Evolutionary conservation across 2,888 invertebrate genomes (phyloP).

Genomic region (Maniola hyperantus): DNA sequence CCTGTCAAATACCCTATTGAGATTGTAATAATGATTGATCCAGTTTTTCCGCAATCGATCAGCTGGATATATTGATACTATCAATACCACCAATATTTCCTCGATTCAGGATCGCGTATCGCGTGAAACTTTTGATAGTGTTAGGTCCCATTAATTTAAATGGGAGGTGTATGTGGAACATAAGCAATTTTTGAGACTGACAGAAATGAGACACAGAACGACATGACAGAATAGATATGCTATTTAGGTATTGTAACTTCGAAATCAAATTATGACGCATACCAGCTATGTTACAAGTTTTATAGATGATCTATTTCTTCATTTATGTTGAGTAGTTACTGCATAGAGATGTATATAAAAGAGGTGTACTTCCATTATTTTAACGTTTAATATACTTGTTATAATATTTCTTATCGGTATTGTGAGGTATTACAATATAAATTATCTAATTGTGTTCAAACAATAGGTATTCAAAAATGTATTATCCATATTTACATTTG

Average conservation of each 20-base stretch:
- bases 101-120: too few relatives aligned
- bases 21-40: too few relatives aligned
- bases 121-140: too few relatives aligned
- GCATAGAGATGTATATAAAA: background rate
- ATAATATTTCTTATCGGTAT: slow-evolving; percentile 13
- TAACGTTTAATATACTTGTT: slow-evolving; percentile 28
- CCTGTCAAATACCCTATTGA: too few relatives aligned
- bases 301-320: slow-evolving; percentile 6
- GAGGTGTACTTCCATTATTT: slow-evolving; percentile 39
- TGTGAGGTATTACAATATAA: slow-evolving; percentile 12
- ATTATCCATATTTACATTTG: slow-evolving; percentile 31
- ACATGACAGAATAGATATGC: slow-evolving; percentile 48
- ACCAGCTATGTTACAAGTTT: slow-evolving; percentile 5
- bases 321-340: background rate
- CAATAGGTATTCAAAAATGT: slow-evolving; percentile 21
- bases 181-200: slow-evolving; percentile 47
- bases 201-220: slow-evolving; percentile 37
- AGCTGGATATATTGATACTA: too few relatives aligned
- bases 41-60: too few relatives aligned
- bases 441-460: slow-evolving; percentile 1
- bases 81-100: too few relatives aligned
- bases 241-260: slow-evolving; percentile 4
- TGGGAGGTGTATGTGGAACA: slow-evolving; percentile 19
- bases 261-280: slow-evolving; percentile 8
- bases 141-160: too few relatives aligned